A percentile compares a stretch with the other conserved stretches of the same genome.
Conservation (phyloP, 2,113 vertebrate species). For the Hymenochirus boettgeri region DNA sequence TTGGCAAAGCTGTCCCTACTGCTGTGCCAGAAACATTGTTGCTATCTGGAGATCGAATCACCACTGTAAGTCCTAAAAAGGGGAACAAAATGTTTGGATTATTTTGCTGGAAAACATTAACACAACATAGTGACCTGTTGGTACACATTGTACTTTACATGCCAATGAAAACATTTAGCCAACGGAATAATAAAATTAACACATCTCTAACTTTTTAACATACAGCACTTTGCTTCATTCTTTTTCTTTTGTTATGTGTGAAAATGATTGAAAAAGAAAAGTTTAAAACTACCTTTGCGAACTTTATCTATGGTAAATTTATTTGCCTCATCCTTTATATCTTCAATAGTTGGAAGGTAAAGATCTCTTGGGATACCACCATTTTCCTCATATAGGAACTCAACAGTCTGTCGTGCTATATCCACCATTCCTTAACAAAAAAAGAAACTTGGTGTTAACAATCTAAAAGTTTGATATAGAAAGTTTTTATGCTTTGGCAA, state of each 20-base stretch:
- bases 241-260: too few relatives aligned
- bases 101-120: too few relatives aligned
- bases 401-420: conserved; percentile 93
- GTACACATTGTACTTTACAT: too few relatives aligned
- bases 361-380: conserved; percentile 95
- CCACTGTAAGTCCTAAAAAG: conserved; percentile 82
- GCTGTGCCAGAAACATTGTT: conserved; percentile 84
- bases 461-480: too few relatives aligned
- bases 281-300: conserved; percentile 86
- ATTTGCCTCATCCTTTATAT: conserved; percentile 97
- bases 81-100: too few relatives aligned
- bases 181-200: too few relatives aligned
- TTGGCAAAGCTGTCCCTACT: conserved; percentile 86
- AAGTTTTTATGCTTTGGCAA: too few relatives aligned
- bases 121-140: too few relatives aligned
- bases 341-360: conserved; percentile 96
- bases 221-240: too few relatives aligned
- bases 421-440: conserved; percentile 82
- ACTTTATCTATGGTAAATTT: conserved; percentile 99
- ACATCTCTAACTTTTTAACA: too few relatives aligned
- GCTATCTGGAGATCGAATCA: conserved; percentile 91
- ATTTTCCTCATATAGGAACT: conserved; percentile 96
- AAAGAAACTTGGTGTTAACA: neutral
- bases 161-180: too few relatives aligned
- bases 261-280: too few relatives aligned